These are phyloP conservation scores for Idaea straminata DNA, from an alignment of 2,888 invertebrate genomes.

Conservation along the genomic window DNA sequence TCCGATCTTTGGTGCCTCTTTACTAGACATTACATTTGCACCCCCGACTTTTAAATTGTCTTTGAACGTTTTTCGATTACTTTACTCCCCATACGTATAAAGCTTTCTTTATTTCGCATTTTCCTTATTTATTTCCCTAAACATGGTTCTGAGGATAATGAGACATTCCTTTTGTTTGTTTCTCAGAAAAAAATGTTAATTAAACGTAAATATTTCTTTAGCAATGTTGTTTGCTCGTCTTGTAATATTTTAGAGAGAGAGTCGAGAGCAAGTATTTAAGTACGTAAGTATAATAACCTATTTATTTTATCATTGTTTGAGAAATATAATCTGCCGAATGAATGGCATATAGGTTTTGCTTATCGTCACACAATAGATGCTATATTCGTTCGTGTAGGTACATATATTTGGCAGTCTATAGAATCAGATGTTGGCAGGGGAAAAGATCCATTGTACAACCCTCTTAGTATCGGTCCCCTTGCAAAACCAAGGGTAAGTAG, in stretches of 20 bases:
- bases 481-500: conserved; percentile 59
- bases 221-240: conserved; percentile 13
- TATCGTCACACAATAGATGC: conserved; percentile 14
- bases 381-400: conserved; percentile 16
- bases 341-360: background rate
- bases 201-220: conserved; percentile 20
- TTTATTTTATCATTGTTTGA: background rate
- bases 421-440: conserved; percentile 61
- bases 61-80: conserved; percentile 51
- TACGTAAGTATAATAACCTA: background rate
- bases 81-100: conserved; percentile 34
- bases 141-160: conserved; percentile 16
- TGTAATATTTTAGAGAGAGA: conserved; percentile 11
- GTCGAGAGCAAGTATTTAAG: too few relatives aligned
- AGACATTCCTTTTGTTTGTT: conserved; percentile 20
- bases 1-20: conserved; percentile 9
- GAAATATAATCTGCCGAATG: background rate
- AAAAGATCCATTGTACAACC: conserved; percentile 72
- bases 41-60: conserved; percentile 40
- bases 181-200: conserved; percentile 17
- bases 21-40: conserved; percentile 38
- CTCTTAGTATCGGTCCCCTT: conserved; percentile 61
- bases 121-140: conserved; percentile 36
- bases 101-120: conserved; percentile 37
- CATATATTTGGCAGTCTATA: conserved; percentile 30